Evolutionary conservation across 2,888 invertebrate species (phyloP).

Genomic region (Polydrusus pterygomalis): DNA sequence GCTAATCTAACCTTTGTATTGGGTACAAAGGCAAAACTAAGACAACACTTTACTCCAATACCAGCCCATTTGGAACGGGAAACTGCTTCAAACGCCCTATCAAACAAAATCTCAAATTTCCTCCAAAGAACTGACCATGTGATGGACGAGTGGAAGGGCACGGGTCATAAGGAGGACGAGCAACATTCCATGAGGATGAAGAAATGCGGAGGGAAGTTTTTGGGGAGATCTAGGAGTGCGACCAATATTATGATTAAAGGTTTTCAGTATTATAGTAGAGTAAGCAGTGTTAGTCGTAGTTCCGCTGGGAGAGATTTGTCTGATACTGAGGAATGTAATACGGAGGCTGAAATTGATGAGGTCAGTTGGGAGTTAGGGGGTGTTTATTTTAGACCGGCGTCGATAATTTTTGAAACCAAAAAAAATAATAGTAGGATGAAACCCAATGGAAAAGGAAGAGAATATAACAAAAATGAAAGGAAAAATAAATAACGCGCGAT

Average conservation of each 20-base stretch:
- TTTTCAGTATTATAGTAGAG: slow-evolving; percentile 81
- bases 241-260: slow-evolving; percentile 90
- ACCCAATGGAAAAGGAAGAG: no score
- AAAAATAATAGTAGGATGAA: no score
- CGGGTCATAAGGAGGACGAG: slow-evolving; percentile 78
- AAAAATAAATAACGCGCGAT: no score
- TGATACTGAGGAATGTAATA: slow-evolving; percentile 78
- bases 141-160: slow-evolving; percentile 88
- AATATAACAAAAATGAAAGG: no score
- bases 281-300: slow-evolving; percentile 74
- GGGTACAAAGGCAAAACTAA: slow-evolving; percentile 82
- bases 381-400: no score
- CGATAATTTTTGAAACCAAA: no score
- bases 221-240: slow-evolving; percentile 82
- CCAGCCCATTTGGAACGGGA: slow-evolving; percentile 86
- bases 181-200: slow-evolving; percentile 61
- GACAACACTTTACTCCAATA: slow-evolving; percentile 80
- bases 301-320: slow-evolving; percentile 73
- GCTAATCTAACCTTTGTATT: slow-evolving; percentile 87
- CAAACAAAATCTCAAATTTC: slow-evolving; percentile 86
- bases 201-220: slow-evolving; percentile 31
- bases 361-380: slow-evolving; percentile 70
- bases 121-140: slow-evolving; percentile 89
- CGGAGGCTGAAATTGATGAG: slow-evolving; percentile 78
- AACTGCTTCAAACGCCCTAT: slow-evolving; percentile 85